A percentile compares a stretch with the other conserved stretches of the same genome.
Evolutionary conservation across 1,140 invertebrate genomes (phyloP).

Genomic region (Lasaia peninsularis): DNA sequence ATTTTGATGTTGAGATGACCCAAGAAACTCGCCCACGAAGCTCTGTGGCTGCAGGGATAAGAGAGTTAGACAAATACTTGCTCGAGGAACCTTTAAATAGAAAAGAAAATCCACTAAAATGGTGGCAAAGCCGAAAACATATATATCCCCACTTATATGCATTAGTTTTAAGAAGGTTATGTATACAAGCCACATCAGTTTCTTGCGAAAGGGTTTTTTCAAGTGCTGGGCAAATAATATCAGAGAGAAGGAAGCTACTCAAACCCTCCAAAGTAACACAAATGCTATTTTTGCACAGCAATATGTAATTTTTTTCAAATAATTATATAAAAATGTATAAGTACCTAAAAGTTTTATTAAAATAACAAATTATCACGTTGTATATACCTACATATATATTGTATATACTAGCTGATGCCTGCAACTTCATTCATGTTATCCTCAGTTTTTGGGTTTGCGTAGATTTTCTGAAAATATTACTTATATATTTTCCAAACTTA

Average conservation of each 20-base stretch:
- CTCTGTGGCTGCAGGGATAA: slow-evolving; percentile 24
- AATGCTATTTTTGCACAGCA: not conserved
- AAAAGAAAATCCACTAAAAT: slow-evolving; percentile 18
- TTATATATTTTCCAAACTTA: too few species aligned
- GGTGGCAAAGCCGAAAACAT: slow-evolving; percentile 24
- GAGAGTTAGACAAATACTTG: slow-evolving; percentile 29
- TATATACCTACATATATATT: too few species aligned
- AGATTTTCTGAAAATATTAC: too few species aligned
- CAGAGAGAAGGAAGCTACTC: not conserved
- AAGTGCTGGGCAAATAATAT: slow-evolving; percentile 18
- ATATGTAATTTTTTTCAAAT: too few species aligned
- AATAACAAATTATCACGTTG: too few species aligned
- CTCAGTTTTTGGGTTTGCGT: too few species aligned
- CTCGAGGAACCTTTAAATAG: slow-evolving; percentile 22
- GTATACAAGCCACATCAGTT: slow-evolving; percentile 32
- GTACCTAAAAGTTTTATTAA: too few species aligned
- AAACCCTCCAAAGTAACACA: not conserved
- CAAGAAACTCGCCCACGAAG: too few species aligned
- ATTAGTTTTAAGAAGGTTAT: slow-evolving; percentile 31
- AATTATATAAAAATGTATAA: too few species aligned
- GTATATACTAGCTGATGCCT: too few species aligned
- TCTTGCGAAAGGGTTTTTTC: slow-evolving; percentile 42
- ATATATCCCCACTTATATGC: slow-evolving; percentile 26
- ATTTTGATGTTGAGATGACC: too few species aligned
- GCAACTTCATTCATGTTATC: too few species aligned